Conservation (phyloP, 2,888 invertebrate species). For the Coelinius sp. region DNA sequence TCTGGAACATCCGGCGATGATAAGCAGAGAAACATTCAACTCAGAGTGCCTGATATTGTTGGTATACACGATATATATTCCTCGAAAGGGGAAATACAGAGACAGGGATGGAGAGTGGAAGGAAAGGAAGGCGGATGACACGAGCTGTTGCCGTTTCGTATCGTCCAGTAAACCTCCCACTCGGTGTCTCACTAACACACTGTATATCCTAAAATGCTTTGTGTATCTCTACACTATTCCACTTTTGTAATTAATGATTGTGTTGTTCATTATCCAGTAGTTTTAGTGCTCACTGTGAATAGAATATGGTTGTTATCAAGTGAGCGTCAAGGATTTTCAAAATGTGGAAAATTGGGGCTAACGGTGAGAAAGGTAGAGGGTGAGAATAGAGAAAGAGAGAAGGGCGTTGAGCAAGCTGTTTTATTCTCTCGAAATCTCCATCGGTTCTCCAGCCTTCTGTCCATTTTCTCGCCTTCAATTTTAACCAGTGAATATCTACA, state of each 20-base stretch:
- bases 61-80: slow-evolving; percentile 19
- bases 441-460: not conserved
- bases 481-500: not conserved
- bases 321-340: not conserved
- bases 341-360: slow-evolving; percentile 15
- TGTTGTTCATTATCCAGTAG: slow-evolving; percentile 42
- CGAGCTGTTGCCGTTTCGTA: slow-evolving; percentile 28
- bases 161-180: slow-evolving; percentile 33
- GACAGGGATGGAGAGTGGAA: slow-evolving; percentile 29
- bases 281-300: not conserved
- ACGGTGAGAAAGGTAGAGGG: not conserved
- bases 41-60: slow-evolving; percentile 14
- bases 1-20: slow-evolving; percentile 55
- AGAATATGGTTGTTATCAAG: not conserved
- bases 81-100: not conserved
- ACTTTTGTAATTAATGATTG: slow-evolving; percentile 58
- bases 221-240: slow-evolving; percentile 47
- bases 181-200: slow-evolving; percentile 33
- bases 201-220: slow-evolving; percentile 39
- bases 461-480: not conserved
- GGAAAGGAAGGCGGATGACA: slow-evolving; percentile 2
- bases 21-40: slow-evolving; percentile 49
- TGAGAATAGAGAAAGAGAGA: slow-evolving; percentile 6
- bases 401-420: slow-evolving; percentile 2
- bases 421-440: slow-evolving; percentile 2